Base-by-base conservation (phyloP, 2,888 invertebrate species). In the Diplolepis rosae region DNA sequence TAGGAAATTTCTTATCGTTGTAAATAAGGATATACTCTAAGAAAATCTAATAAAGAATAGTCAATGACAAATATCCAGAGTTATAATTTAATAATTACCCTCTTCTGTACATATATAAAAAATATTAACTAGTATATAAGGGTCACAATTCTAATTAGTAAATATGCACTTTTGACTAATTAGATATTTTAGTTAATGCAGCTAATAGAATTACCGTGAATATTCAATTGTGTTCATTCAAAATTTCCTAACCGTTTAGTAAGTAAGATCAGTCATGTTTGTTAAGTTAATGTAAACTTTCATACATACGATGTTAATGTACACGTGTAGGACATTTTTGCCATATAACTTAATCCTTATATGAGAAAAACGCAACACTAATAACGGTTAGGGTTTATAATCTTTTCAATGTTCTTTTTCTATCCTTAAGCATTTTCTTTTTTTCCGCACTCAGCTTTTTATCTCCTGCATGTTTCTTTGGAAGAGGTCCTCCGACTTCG, bases 401-500 rank as follows among this genome's bases (percentile, higher is more conserved):
- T 90, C 96, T 91, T 89, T 96, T 96, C 69, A 96, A 91, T 79
- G 95, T 95, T 89, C 95, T 93, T 89, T 95, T 96, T 89, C 95
- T 95, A 84, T 96, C 95, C 90, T 95, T 95, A 81, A 94, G 90
- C 82, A 93, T 90, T 87, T 94, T 93, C 85, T 94, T 93, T 87
- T 93, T 94, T 80, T 94, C 94, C 27, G 93, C 93, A 13, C 92
- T 87, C 70, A 92, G 88, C 90, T 93, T 94, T 89, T 93, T 95
- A 85, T 94, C 95, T 70, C 94, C 93, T n/a, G 94, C 95, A 89
- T 95, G 95, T 88, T 95, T 96, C 90, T 96, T 96, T 68, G 95
- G 94, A 85, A 93, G 90, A 65, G 96, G 95, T 48, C 94, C 95
- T 79, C 92, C 93, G 75, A 91, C 91, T 54, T 89, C 87, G 45